A percentile compares a stretch with the other conserved stretches of the same genome.
These are phyloP conservation scores for Heptranchias perlo DNA, from an alignment of 2,113 vertebrate genomes.

Conservation along the genomic window DNA sequence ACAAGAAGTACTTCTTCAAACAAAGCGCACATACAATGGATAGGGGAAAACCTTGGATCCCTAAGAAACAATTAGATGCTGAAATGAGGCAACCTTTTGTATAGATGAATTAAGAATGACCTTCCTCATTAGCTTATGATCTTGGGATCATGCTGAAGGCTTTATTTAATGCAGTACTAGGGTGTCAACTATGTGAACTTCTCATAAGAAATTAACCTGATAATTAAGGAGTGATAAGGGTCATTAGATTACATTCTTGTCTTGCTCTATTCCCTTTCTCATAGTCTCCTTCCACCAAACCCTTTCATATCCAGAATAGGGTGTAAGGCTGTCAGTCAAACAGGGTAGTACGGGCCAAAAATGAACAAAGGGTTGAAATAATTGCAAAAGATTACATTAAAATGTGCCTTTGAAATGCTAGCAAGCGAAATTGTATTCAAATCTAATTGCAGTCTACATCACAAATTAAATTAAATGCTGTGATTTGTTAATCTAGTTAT, in stretches of 20 bases:
- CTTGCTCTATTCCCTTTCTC: background rate
- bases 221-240: background rate
- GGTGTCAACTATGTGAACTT: background rate
- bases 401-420: background rate
- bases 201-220: background rate
- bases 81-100: background rate
- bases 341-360: background rate
- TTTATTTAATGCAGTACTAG: background rate
- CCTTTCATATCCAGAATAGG: background rate
- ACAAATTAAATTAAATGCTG: background rate
- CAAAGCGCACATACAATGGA: background rate
- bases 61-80: background rate
- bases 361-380: background rate
- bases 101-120: background rate
- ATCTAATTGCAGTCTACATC: background rate
- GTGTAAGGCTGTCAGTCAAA: background rate
- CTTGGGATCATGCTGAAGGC: background rate
- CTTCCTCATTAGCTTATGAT: background rate
- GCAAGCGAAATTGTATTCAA: background rate
- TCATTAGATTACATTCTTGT: background rate
- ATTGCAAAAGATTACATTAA: background rate
- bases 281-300: background rate
- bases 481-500: background rate
- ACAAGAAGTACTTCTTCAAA: background rate
- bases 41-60: background rate